Conservation (phyloP, 2,113 vertebrate genomes). For the Amazona vittata region DNA sequence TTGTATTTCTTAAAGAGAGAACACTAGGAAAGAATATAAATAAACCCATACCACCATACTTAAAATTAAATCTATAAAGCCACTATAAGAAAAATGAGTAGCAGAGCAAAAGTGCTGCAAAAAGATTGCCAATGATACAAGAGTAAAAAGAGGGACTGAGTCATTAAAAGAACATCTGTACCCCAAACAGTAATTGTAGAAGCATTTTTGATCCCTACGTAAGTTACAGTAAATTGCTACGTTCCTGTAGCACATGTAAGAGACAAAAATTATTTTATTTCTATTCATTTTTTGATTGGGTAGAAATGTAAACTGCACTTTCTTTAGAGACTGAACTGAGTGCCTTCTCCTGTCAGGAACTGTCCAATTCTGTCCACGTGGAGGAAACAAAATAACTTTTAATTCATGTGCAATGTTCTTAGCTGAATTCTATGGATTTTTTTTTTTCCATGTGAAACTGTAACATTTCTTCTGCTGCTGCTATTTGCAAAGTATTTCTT, state of each 20-base stretch:
- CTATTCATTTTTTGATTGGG: neutral
- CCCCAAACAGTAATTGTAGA: neutral
- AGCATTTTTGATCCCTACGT: neutral
- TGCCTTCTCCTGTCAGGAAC: neutral
- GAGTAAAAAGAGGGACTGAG: neutral
- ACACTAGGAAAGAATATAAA: neutral
- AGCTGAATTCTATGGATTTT: neutral
- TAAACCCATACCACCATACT: rapidly evolving
- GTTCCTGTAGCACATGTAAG: neutral
- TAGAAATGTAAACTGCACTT: neutral
- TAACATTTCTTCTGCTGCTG: neutral
- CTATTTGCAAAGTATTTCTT: slow-evolving; percentile 1
- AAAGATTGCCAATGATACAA: neutral
- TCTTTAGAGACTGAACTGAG: neutral
- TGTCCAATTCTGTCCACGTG: neutral
- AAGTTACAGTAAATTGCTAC: neutral
- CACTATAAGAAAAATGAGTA: neutral
- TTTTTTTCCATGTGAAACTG: neutral
- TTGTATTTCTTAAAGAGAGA: neutral
- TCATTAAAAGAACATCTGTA: neutral
- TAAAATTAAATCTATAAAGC: neutral
- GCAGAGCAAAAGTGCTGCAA: neutral
- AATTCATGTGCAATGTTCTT: neutral
- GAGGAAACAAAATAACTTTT: neutral
- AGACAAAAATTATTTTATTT: neutral